These are phyloP conservation scores for Xyliphius kryptos DNA, from an alignment of 2,113 vertebrate species.

Conservation along the genomic window DNA sequence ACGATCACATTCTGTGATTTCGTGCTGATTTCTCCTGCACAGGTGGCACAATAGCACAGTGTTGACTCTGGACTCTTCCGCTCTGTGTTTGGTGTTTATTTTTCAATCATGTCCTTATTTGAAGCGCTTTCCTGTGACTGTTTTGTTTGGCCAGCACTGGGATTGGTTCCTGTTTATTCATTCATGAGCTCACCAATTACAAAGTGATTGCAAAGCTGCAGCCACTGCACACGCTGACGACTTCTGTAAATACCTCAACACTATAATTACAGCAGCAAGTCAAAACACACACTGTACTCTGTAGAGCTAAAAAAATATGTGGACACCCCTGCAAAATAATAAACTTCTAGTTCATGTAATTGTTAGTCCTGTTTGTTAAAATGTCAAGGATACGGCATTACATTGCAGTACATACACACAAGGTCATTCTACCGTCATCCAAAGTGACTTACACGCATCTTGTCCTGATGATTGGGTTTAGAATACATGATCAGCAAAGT, in stretches of 20 bases:
- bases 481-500: too few species aligned
- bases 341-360: too few species aligned
- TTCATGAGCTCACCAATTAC: conserved; percentile 66
- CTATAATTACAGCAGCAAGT: too few species aligned
- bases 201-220: conserved; percentile 54
- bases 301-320: too few species aligned
- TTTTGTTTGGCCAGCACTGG: conserved; percentile 65
- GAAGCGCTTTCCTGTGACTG: conserved; percentile 55
- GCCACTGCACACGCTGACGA: conserved; percentile 43
- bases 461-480: too few species aligned
- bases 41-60: conserved; percentile 52
- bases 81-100: conserved; percentile 30
- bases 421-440: too few species aligned
- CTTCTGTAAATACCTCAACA: conserved; percentile 7
- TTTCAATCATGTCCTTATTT: conserved; percentile 43
- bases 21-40: conserved; percentile 51
- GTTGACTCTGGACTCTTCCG: conserved; percentile 53
- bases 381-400: too few species aligned
- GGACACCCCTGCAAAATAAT: too few species aligned
- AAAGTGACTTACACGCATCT: too few species aligned
- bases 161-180: conserved; percentile 64
- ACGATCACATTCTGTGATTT: conserved; percentile 46
- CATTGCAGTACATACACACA: too few species aligned
- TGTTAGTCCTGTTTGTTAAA: too few species aligned
- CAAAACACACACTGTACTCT: too few species aligned